Evolutionary conservation across 2,113 vertebrate genomes (phyloP).

Genomic region (Amphiprion ocellaris): DNA sequence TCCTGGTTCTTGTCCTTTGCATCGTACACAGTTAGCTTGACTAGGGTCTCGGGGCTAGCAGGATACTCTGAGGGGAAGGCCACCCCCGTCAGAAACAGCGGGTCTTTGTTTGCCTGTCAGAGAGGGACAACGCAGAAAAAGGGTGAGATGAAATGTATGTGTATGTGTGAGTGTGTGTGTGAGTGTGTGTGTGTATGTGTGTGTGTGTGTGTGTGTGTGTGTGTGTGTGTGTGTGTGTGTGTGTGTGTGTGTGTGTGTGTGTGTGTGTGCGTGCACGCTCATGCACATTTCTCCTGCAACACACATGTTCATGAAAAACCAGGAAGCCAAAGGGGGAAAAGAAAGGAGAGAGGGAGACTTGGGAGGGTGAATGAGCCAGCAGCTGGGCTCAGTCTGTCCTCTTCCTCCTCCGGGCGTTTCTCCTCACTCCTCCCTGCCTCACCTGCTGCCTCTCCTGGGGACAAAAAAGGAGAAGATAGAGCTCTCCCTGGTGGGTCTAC

Average conservation of each 20-base stretch:
- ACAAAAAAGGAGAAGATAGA: constrained; percentile 52
- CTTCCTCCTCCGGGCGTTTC: constrained; percentile 11
- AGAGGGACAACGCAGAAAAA: constrained; percentile 65
- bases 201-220: neutral
- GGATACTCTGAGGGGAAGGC: constrained; percentile 94
- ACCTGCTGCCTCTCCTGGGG: constrained; percentile 37
- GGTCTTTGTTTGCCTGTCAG: constrained; percentile 95
- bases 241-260: neutral
- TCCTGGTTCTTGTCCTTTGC: constrained; percentile 94
- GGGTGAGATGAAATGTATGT: constrained; percentile 12
- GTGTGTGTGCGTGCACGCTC: neutral
- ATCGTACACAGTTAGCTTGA: constrained; percentile 97
- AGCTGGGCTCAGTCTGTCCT: constrained; percentile 74
- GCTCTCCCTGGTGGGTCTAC: constrained; percentile 53
- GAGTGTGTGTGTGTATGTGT: neutral
- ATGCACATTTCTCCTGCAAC: constrained; percentile 28
- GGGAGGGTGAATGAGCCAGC: constrained; percentile 75
- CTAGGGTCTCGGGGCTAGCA: constrained; percentile 91
- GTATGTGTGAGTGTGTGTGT: neutral
- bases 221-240: neutral
- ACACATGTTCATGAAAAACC: constrained; percentile 38
- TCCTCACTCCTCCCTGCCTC: neutral
- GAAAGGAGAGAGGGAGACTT: neutral
- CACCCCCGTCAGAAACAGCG: constrained; percentile 95
- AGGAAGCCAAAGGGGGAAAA: constrained; percentile 38